phyloP scores from a whole-genome alignment of 2,888 invertebrate species.

The Rhaphigaster nebulosa region DNA sequence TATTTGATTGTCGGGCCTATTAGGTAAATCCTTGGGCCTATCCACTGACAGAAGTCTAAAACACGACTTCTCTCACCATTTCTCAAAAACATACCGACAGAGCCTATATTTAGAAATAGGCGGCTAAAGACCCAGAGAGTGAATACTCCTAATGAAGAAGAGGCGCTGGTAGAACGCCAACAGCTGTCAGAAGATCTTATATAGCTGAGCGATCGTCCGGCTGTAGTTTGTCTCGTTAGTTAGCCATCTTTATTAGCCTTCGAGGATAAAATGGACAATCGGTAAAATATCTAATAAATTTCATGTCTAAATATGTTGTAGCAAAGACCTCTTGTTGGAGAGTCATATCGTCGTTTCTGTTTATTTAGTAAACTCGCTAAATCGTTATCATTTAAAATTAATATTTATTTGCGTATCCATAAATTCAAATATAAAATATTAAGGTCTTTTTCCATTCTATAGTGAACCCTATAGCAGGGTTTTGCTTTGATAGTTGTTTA shows the following conservation, averaged over 20 bases:
- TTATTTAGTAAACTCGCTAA: background rate
- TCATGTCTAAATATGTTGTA: background rate
- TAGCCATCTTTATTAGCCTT: background rate
- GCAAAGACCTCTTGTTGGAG: background rate
- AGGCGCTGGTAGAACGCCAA: background rate
- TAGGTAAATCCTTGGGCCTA: background rate
- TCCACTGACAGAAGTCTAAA: background rate
- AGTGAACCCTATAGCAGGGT: no score
- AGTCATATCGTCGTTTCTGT: background rate
- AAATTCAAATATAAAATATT: no score
- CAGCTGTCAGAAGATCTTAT: background rate
- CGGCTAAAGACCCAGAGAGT: slow-evolving; percentile 23
- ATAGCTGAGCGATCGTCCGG: background rate
- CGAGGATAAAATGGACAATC: slow-evolving; percentile 10
- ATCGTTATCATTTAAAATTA: background rate
- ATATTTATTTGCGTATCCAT: no score
- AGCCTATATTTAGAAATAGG: background rate
- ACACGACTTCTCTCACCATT: background rate
- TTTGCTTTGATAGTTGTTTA: no score
- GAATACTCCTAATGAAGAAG: background rate
- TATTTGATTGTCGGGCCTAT: slow-evolving; percentile 18
- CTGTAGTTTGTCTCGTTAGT: slow-evolving; percentile 41
- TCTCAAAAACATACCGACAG: background rate
- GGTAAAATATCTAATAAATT: slow-evolving; percentile 9
- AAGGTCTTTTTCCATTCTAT: no score